Base-by-base conservation (phyloP, 2,888 invertebrate genomes). In the Xestia xanthographa region DNA sequence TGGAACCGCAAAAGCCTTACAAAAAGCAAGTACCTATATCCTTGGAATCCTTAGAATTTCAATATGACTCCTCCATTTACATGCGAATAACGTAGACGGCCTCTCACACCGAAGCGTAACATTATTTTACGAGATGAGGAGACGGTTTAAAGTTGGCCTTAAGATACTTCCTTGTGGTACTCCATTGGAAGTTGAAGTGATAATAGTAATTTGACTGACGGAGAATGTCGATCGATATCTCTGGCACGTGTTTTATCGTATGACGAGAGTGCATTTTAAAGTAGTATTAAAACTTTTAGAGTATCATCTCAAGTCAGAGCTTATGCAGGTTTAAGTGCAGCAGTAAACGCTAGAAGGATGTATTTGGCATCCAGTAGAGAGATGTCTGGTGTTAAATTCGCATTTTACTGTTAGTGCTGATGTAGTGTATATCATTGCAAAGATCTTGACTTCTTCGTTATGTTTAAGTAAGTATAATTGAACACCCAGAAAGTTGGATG, bases 31-130 rank as follows among this genome's bases (percentile, higher is more conserved):
- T 92, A 92, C 92, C 92, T 91, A 92, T 91, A 91, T 93, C 92
- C 91, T 86, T 82, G 92, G 94, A 92, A 94, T 94, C 94, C 93
- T 92, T 92, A 93, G 93, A 94, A 94, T 94, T 95, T 94, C 94
- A 95, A 94, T 94, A 94, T 94, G 93, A 94, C 93, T 93, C 90
- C 90, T 92, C 91, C 90, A 94, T 94, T 94, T 94, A 94, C 94
- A 94, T 94, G 91, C 90, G 94, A 93, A 94, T 93, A 94, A 84
- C 83, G 63, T 63, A 75, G 73, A n/a, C 72, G 0, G 65, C 2
- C 70, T 41, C 58, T 82, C 79, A 84, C 84, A 93, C 93, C 89
- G 90, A 80, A 48, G 22, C 43, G 86, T 86, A 84, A 82, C 45
- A 62, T 71, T 63, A 65, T 38, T 69, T 76, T 71, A 38, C 38